Percentiles rank a stretch among this genome's conserved stretches.
Evolutionary conservation across 2,797 vertebrate species (phyloP).

Genomic region (Geotrypetes seraphini): DNA sequence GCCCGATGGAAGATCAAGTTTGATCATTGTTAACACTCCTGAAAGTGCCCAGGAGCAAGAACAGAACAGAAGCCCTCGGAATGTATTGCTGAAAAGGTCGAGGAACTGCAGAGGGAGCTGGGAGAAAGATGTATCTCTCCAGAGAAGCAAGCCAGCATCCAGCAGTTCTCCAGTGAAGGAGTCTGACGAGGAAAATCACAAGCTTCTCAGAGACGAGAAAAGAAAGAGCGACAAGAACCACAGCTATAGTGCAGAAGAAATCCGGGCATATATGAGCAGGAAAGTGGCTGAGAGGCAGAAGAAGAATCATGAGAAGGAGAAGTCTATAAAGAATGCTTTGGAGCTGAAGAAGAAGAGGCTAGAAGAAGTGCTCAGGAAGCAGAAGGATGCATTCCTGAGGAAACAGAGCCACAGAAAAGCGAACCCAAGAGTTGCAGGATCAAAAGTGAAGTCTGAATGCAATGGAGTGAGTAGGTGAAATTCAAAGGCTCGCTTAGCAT

Average conservation of each 20-base stretch:
- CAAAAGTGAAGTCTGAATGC: no score
- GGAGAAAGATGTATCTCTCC: neutral
- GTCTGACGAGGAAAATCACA: constrained; percentile 6
- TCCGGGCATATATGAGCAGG: constrained; percentile 38
- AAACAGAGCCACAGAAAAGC: neutral
- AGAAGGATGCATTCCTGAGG: constrained; percentile 37
- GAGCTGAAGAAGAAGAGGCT: constrained; percentile 34
- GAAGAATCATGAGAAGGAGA: constrained; percentile 25
- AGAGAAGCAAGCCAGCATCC: neutral
- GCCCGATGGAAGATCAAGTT: no score
- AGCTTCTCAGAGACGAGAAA: neutral
- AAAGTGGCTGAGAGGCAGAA: constrained; percentile 30
- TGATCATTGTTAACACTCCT: no score
- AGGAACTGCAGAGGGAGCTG: neutral
- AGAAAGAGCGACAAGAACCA: neutral
- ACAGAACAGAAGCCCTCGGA: accelerated
- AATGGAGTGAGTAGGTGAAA: no score
- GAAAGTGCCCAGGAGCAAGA: no score
- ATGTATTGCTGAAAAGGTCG: neutral
- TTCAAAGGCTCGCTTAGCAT: no score
- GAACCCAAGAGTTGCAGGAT: no score
- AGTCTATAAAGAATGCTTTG: neutral
- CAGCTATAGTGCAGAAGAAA: constrained; percentile 16
- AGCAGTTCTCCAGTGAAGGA: neutral
- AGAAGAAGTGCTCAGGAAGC: constrained; percentile 43